Conservation (phyloP, 2,888 invertebrate genomes). For the Cyrtodaria siliqua region DNA sequence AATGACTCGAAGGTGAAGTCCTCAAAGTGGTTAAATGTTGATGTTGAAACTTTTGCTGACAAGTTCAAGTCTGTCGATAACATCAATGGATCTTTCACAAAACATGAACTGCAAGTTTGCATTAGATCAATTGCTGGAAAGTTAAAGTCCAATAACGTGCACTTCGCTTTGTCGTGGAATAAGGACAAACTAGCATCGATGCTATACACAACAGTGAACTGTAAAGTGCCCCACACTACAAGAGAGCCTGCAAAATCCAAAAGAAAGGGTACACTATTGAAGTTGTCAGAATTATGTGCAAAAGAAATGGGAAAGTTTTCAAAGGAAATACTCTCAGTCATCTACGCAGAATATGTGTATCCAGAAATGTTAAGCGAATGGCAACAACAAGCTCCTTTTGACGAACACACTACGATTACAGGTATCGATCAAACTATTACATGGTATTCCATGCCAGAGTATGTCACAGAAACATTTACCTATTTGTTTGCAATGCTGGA, state of each 20-base stretch:
- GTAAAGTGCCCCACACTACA: too few species aligned
- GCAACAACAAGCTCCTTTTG: slow-evolving; percentile 1
- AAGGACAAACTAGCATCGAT: neutral
- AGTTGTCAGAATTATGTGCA: neutral
- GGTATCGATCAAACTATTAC: neutral
- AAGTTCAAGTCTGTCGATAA: neutral
- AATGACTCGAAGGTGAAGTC: neutral
- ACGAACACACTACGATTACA: neutral
- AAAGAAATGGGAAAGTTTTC: neutral
- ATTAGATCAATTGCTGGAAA: neutral
- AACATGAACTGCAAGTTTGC: slow-evolving; percentile 2
- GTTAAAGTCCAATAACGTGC: neutral
- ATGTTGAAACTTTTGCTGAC: neutral
- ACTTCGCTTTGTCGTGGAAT: slow-evolving; percentile 5
- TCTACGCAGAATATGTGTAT: slow-evolving; percentile 32
- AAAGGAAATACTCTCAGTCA: slow-evolving; percentile 6
- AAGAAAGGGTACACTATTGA: too few species aligned
- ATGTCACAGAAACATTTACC: neutral
- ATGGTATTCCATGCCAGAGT: slow-evolving; percentile 42
- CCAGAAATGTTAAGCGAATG: slow-evolving; percentile 1
- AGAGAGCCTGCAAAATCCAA: too few species aligned
- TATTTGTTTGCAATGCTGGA: slow-evolving; percentile 20
- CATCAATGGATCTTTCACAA: neutral
- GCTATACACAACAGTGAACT: neutral
- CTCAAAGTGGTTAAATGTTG: neutral